These are phyloP conservation scores for Gallinago jamesoni DNA, from an alignment of 2,113 vertebrate species.

Conservation along the genomic window DNA sequence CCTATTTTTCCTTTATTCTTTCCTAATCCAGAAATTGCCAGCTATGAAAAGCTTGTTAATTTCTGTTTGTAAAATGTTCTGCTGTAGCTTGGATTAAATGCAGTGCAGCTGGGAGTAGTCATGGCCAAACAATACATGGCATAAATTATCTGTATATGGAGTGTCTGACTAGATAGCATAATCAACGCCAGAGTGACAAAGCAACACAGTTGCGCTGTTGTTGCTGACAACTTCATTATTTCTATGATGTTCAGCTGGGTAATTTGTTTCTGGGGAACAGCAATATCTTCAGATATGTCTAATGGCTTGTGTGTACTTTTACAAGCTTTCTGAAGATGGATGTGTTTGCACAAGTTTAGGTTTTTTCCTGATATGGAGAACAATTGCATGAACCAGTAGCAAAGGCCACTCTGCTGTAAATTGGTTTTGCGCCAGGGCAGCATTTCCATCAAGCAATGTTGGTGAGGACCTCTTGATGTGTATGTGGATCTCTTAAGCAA, in stretches of 20 bases:
- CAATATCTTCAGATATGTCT: conserved; percentile 16
- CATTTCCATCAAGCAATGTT: not conserved
- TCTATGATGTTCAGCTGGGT: conserved; percentile 10
- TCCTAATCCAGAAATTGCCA: conserved; percentile 60
- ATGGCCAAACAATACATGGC: conserved; percentile 30
- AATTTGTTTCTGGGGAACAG: conserved; percentile 32
- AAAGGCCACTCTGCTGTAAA: not conserved
- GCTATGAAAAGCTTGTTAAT: conserved; percentile 50
- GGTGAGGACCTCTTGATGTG: not conserved
- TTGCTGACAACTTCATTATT: conserved; percentile 63
- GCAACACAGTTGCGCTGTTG: not conserved
- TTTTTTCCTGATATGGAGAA: conserved; percentile 25
- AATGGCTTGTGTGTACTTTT: not conserved
- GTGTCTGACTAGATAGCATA: conserved; percentile 24
- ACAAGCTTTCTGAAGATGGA: conserved; percentile 30
- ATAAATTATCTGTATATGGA: conserved; percentile 40
- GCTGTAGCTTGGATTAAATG: conserved; percentile 40
- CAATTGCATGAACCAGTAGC: not conserved
- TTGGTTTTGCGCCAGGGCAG: not conserved
- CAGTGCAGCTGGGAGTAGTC: conserved; percentile 55
- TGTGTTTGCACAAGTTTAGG: not conserved
- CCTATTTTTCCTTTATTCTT: not conserved
- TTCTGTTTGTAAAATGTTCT: conserved; percentile 50
- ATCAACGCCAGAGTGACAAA: conserved; percentile 41
- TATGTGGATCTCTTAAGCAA: not conserved